A percentile compares a stretch with the other conserved stretches of the same genome.
phyloP scores from a whole-genome alignment of 2,797 vertebrate genomes.

The Cryptoprocta ferox region DNA sequence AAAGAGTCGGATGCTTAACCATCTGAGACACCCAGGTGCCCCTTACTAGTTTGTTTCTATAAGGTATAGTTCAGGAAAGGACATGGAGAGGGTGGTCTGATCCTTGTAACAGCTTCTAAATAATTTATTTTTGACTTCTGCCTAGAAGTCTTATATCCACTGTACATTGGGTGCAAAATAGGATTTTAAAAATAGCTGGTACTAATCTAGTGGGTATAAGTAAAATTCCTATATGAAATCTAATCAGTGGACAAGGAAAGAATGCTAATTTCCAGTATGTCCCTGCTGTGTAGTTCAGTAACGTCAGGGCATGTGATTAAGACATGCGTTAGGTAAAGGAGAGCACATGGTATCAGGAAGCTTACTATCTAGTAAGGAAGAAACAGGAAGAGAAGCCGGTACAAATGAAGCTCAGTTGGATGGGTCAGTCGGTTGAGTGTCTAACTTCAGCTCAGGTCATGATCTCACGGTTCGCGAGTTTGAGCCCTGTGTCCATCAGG shows the following conservation, averaged over 20 bases:
- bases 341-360: not conserved
- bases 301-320: not conserved
- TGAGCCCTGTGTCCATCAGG: too few relatives aligned
- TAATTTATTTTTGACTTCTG: slow-evolving; percentile 22
- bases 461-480: too few relatives aligned
- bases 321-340: not conserved
- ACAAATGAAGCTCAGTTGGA: not conserved
- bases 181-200: not conserved
- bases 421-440: too few relatives aligned
- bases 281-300: not conserved
- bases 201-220: not conserved
- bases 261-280: not conserved
- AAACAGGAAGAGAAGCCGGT: not conserved
- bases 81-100: not conserved
- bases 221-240: not conserved
- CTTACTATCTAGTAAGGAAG: not conserved
- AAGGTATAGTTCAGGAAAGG: not conserved
- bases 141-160: not conserved
- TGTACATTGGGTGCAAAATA: slow-evolving; percentile 22
- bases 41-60: not conserved
- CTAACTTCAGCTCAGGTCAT: too few relatives aligned
- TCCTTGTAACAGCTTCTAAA: not conserved
- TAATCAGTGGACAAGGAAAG: not conserved
- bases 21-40: too few relatives aligned
- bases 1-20: too few relatives aligned